These are phyloP conservation scores for Pogonocherus hispidulus DNA, from an alignment of 2,888 invertebrate species.

Conservation along the genomic window DNA sequence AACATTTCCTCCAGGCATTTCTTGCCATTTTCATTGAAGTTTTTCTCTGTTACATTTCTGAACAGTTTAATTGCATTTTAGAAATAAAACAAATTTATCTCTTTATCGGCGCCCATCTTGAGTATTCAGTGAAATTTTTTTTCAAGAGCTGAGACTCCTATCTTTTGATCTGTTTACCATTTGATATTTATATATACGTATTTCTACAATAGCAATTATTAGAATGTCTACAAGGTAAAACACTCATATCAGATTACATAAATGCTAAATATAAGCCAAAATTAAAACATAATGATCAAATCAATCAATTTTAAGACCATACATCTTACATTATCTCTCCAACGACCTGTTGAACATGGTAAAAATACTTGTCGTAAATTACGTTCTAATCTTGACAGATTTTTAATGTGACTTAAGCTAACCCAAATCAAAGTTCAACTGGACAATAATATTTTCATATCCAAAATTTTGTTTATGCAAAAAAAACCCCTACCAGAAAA, in stretches of 20 bases:
- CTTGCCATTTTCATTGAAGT: too few relatives aligned
- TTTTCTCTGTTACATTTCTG: too few relatives aligned
- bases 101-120: neutral
- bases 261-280: neutral
- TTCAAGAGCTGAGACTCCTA: neutral
- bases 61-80: too few relatives aligned
- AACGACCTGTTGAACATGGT: neutral
- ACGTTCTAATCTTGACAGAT: neutral
- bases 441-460: neutral
- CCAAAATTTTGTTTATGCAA: neutral
- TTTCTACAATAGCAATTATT: neutral
- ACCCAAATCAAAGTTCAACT: neutral
- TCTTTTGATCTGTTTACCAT: neutral
- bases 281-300: neutral
- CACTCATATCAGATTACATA: conserved; percentile 13
- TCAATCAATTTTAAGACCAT: conserved; percentile 1
- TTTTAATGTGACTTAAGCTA: neutral
- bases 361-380: neutral
- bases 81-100: neutral
- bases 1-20: too few relatives aligned
- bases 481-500: too few relatives aligned
- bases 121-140: neutral
- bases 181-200: neutral
- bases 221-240: neutral
- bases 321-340: neutral